Base-by-base conservation (phyloP, 2,113 vertebrate genomes). In the Pao palembangensis region DNA sequence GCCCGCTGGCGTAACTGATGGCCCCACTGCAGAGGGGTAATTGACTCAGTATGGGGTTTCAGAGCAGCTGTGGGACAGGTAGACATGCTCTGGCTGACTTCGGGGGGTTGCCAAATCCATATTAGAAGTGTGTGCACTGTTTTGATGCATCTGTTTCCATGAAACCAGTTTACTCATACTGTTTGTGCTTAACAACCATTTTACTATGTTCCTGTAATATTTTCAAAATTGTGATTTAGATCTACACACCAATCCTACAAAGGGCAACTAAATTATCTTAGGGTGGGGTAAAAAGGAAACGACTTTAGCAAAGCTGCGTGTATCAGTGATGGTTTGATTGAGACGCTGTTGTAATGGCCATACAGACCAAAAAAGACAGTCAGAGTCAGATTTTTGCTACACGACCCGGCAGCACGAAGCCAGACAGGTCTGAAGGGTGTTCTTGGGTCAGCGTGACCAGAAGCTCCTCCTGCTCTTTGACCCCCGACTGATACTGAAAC, bases 391-490 rank as follows among this genome's bases (percentile, higher is more conserved):
- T 43, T 61, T 62, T 41, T 42, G 19, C 25, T 41, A 31, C 50
- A 47, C 34, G 50, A 61, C 43, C 5, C 52, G 55, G 10, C 28
- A 18, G 18, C 62, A 48, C 31, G 17, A n/a, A 57, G 43, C 2
- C 13, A 6, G 64, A 28, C 67, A 63, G 75, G 23, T 75, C 54
- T 5, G 18, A 61, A 80, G 71, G 60, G 76, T 67, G 67, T 76
- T 58, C 23, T 7, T 51, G 49, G 55, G 48, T 62, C 44, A 51
- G 34, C 47, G 71, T 55, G 79, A 71, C 58, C 23, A 69, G 72
- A 67, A 44, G 66, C 73, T 72, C 71, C 60, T 74, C 73, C 73
- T 71, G 71, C 59, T 41, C 79, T 85, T 75, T 88, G 73, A 87
- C 81, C 77, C 60, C 59, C 71, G 69, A 78, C 69, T 51, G 18